These are phyloP conservation scores for Dryas iulia DNA, from an alignment of 1,140 invertebrate species.

Conservation along the genomic window DNA sequence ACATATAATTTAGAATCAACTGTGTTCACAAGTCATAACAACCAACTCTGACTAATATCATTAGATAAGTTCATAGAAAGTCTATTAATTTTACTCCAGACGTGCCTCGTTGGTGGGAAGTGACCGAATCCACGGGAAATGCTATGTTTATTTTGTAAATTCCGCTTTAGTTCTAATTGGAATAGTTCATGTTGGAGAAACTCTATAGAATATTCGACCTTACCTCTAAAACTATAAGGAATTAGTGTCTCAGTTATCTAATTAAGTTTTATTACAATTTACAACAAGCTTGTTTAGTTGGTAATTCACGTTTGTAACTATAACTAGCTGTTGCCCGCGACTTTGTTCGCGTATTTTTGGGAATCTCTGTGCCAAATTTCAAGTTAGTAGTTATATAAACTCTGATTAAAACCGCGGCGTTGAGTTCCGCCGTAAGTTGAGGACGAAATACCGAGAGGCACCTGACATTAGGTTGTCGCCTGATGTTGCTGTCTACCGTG, in stretches of 20 bases:
- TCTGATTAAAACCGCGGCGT: too few species aligned
- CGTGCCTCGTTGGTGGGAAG: conserved; percentile 24
- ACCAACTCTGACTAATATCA: neutral
- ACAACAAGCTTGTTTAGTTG: neutral
- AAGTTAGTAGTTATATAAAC: too few species aligned
- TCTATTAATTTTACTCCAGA: conserved; percentile 32
- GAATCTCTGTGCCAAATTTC: too few species aligned
- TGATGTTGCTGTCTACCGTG: too few species aligned
- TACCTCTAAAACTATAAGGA: neutral
- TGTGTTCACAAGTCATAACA: too few species aligned
- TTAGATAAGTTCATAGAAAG: conserved; percentile 22
- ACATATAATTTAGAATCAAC: too few species aligned
- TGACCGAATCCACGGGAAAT: conserved; percentile 42
- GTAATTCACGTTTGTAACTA: too few species aligned
- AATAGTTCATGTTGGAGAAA: conserved; percentile 39
- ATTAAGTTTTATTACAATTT: neutral
- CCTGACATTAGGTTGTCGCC: too few species aligned
- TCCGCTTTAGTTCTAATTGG: conserved; percentile 48
- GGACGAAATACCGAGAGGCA: too few species aligned
- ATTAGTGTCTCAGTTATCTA: neutral
- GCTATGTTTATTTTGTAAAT: conserved; percentile 38
- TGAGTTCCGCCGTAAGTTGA: too few species aligned
- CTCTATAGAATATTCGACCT: neutral
- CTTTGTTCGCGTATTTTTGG: too few species aligned
- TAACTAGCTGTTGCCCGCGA: too few species aligned